A percentile compares a stretch with the other conserved stretches of the same genome.
These are phyloP conservation scores for Lepeophtheirus salmonis DNA, from an alignment of 1,140 invertebrate species.

Conservation along the genomic window DNA sequence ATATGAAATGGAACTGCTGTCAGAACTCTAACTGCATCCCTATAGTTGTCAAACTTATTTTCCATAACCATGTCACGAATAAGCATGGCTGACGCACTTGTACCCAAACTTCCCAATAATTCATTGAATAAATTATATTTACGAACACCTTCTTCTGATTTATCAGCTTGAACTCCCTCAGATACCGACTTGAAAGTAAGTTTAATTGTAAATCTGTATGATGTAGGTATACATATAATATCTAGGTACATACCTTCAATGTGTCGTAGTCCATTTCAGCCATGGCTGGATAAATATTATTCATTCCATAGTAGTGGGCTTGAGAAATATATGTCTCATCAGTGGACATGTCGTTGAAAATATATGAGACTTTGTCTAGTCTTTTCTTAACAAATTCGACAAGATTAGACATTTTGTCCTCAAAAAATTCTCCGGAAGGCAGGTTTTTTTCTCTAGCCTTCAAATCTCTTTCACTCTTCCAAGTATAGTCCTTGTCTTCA, in stretches of 20 bases:
- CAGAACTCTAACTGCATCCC: not conserved
- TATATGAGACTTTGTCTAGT: not conserved
- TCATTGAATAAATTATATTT: conserved; percentile 9
- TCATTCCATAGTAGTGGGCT: conserved; percentile 3
- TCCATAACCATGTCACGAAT: conserved; percentile 3
- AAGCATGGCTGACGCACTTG: conserved; percentile 9
- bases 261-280: conserved; percentile 3
- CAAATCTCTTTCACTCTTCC: conserved; percentile 11
- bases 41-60: conserved; percentile 1
- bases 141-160: conserved; percentile 5
- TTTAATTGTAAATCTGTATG: too few species aligned
- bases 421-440: not conserved
- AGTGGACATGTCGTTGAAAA: not conserved
- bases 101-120: conserved; percentile 4
- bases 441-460: conserved; percentile 4
- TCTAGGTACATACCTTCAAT: too few species aligned
- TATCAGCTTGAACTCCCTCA: conserved; percentile 3
- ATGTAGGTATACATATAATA: not conserved
- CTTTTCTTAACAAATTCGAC: not conserved
- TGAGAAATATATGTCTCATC: not conserved
- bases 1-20: conserved; percentile 5
- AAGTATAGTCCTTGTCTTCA: conserved; percentile 2
- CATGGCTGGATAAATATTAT: not conserved
- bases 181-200: not conserved
- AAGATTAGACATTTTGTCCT: not conserved